Evolutionary conservation across 1,140 invertebrate genomes (phyloP), one percentile per base, ranked within the genome.

Genomic region (Temnothorax longispinosus): DNA sequence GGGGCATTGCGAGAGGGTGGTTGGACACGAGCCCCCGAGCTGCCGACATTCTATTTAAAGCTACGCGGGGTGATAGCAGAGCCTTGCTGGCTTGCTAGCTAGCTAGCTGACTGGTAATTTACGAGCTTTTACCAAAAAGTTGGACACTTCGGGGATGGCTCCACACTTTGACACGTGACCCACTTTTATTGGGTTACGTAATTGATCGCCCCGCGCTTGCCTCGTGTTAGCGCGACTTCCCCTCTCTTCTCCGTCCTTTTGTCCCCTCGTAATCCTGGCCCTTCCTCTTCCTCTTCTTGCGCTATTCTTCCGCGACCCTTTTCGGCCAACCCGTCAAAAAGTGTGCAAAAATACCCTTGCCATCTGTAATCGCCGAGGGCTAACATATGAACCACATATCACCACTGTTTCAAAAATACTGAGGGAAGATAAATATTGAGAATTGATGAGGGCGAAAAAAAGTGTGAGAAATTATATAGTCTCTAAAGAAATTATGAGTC

Each of bases 141-240:
- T 95, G 93, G 93, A 94, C 94, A 94, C 93, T 92, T 94, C 92
- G 91, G 92, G 92, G 92, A 93, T 93, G 91, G 92, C 91, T 93
- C 92, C 89, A 93, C 93, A 93, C 93, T 95, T 95, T 95, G 94
- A 95, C 94, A 94, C 92, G 91, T 91, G 94, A 95, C 94, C 94
- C 90, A 95, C 85, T 95, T 95, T 94, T 93, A 94, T 94, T 92
- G 88, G 91, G 91, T 94, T 94, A 93, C 92, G 92, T 94, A 94
- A 94, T 94, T 94, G 91, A 94, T 94, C 92, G 92, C 89, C 75
- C 75, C 76, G 89, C 89, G 89, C 80, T 71, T 87, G 87, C 84
- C 76, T 90, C 69, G 71, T 47, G 89, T 90, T 80, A 85, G 35
- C 52, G 50, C 74, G 88, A 85, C 7, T 47, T 76, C 74, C 58